Conservation (phyloP, 2,797 vertebrate genomes). For the Chelon auratus region DNA sequence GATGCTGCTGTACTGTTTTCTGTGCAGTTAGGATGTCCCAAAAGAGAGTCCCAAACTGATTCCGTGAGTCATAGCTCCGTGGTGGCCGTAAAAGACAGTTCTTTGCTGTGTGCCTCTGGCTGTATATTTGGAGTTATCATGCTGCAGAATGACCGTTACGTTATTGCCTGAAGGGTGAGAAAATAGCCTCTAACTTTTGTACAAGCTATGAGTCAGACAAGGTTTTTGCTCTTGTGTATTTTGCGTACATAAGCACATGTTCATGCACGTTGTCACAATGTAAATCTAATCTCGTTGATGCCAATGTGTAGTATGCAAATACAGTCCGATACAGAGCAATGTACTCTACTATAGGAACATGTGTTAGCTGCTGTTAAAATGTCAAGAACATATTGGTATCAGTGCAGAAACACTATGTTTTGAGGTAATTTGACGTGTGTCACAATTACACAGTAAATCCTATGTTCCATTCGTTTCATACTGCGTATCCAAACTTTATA, state of each 20-base stretch:
- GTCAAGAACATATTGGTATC: no score
- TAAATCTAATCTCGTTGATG: no score
- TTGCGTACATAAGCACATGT: not conserved
- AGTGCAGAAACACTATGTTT: no score
- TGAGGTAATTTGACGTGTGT: no score
- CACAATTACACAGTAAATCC: not conserved
- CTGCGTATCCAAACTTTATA: not conserved
- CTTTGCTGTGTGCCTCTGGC: not conserved
- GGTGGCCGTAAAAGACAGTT: not conserved
- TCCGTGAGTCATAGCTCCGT: not conserved
- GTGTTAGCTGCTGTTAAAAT: no score
- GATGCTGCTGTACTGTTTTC: not conserved
- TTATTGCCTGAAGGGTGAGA: no score
- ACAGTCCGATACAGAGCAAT: slow-evolving; percentile 2
- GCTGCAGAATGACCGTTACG: not conserved
- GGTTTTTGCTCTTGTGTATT: not conserved
- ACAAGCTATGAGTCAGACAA: not conserved
- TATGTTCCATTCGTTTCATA: not conserved
- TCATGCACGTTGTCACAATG: no score
- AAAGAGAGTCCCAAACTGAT: not conserved
- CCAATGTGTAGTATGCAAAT: slow-evolving; percentile 1
- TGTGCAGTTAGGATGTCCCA: not conserved
- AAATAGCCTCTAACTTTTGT: not conserved
- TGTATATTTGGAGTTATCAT: not conserved
- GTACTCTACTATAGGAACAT: not conserved